Base-by-base conservation (phyloP, 2,113 vertebrate species). In the Xiphophorus hellerii region DNA sequence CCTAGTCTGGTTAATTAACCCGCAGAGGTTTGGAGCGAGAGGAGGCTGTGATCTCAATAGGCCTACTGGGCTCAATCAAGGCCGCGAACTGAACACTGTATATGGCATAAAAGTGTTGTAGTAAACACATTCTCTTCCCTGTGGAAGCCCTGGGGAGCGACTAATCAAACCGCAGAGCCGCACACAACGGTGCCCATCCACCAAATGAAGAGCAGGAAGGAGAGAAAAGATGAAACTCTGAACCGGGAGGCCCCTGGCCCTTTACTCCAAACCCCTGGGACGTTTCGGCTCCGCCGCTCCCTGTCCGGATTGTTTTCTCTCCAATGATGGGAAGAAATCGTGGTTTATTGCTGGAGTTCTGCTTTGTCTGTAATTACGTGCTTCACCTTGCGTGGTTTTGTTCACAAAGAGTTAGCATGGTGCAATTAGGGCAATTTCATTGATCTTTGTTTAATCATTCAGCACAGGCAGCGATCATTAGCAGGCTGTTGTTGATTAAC, bases 21-120 rank as follows among this genome's bases (percentile, higher is more conserved):
- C 92, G 91, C 29, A 10, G 95, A 92, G 96, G 91, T 92, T 90
- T 73, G 66, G 60, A 82, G 54, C 84, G 85, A 87, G 93, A 78
- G 66, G 44, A 88, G 90, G 90, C 86, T 94, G 93, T 80, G 87
- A 96, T 96, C 95, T 94, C 83, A 92, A 96, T 94, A 84, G 95
- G 93, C 94, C 96, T 94, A 95, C 94, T 94, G 96, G 95, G 96
- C 90, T 94, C 95, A 97, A 97, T 98, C 96, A 97, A 82, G 84
- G 80, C 85, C 92, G 88, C 89, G 84, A 90, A 82, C 92, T 93
- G 94, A 96, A 95, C 93, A 94, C 89, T 92, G 92, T 87, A 95
- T 93, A 94, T 92, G 90, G 87, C 88, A 81, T 60, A 94, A 96
- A 97, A 95, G 74, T 89, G 94, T 87, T 93, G 93, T 93, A 92